phyloP scores from a whole-genome alignment of 2,888 invertebrate species.

The Teinopalpus imperialis region DNA sequence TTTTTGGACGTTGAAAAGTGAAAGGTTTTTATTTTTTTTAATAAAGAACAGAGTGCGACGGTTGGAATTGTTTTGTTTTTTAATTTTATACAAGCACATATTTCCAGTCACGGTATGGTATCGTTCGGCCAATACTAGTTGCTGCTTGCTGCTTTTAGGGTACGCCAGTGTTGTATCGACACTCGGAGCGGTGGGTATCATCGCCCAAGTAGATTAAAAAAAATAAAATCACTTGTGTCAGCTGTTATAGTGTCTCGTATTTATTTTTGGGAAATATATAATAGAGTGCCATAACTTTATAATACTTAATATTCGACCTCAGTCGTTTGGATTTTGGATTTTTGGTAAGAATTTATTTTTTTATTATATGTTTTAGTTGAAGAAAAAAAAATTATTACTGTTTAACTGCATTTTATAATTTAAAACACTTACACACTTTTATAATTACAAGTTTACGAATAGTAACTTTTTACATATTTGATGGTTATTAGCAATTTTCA shows the following conservation, averaged over 20 bases:
- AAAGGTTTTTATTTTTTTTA: too few relatives aligned
- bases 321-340: neutral
- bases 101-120: constrained; percentile 5
- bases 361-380: too few relatives aligned
- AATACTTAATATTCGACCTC: neutral
- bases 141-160: constrained; percentile 12
- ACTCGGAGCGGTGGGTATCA: constrained; percentile 60
- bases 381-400: too few relatives aligned
- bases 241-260: constrained; percentile 14
- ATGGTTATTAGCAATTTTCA: too few relatives aligned
- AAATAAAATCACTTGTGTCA: constrained; percentile 28
- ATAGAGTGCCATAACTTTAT: neutral
- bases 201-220: constrained; percentile 30
- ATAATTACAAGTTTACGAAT: too few relatives aligned
- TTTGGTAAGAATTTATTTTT: constrained; percentile 10
- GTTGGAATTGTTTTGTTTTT: too few relatives aligned
- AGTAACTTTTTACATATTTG: too few relatives aligned
- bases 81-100: constrained; percentile 14
- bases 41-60: too few relatives aligned
- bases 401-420: too few relatives aligned
- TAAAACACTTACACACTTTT: too few relatives aligned
- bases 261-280: neutral
- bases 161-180: constrained; percentile 57
- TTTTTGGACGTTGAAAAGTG: too few relatives aligned
- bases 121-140: constrained; percentile 25